Base-by-base conservation (phyloP, 2,888 invertebrate genomes). In the Tachina grossa region DNA sequence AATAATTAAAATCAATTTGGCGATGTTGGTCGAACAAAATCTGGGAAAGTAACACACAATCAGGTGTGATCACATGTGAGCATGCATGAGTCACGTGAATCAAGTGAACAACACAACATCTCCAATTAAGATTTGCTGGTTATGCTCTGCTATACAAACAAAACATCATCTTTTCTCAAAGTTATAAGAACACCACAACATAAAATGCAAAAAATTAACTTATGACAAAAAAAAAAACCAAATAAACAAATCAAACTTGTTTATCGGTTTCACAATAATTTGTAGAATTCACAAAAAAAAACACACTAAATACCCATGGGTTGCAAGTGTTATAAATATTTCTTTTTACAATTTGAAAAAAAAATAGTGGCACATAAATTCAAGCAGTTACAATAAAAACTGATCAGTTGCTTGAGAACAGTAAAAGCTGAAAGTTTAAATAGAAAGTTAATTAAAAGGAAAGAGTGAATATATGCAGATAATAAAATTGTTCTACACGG, bases 381-480 rank as follows among this genome's bases (percentile, higher is more conserved):
- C 59, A 55, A 22, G 19, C 14, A 39, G n/a, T 39, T 16, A 22
- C 8, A 41, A 61, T 3, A 22, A 47, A 75, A 41, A n/a, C 19
- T 45, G 63, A 68, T 83, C 55, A 85, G 85, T 85, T 72, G 53
- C n/a, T 47, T 49, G 9, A 6, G 2, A 68, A 49, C 53, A 80
- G 79, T 72, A 53, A 83, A 72, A 83, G 85, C 65, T 79, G 79
- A 79, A 83, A 85, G 84, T 82, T 82, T 9, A 59, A 76, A 39
- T 59, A 53, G 9, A 68, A 55, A 16, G 16, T 51, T 16, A 11
- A 49, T 13, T 53, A 45, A 55, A 75, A 68, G 10, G 14, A 47
- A 51, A 57, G 16, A 31, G 31, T 31, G 31, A 31, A 31, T 4
- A 31, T n/a, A n/a, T 22, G 1, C 2, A 2, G 22, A 22, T 4